Conservation (phyloP, 2,888 invertebrate genomes). For the Leptopilina drosophilae region DNA sequence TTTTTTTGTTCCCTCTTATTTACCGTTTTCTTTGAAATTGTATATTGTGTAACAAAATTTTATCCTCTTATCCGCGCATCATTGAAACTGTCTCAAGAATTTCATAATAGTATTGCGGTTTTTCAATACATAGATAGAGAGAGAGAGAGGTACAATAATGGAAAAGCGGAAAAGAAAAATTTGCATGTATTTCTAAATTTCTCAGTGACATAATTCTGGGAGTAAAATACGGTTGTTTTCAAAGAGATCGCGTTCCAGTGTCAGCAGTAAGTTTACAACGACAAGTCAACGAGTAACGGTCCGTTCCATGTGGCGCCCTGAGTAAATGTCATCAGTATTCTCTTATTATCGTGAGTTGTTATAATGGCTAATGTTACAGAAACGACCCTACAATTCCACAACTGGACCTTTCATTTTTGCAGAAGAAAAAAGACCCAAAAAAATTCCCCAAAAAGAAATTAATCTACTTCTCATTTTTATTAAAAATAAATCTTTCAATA, state of each 20-base stretch:
- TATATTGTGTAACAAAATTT: too few relatives aligned
- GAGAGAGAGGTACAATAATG: too few relatives aligned
- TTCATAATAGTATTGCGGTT: too few relatives aligned
- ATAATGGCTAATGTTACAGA: conserved; percentile 18
- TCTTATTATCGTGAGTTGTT: conserved; percentile 62
- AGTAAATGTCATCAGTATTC: conserved; percentile 70
- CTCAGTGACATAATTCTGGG: conserved; percentile 1
- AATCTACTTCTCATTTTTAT: too few relatives aligned
- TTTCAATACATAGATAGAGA: too few relatives aligned
- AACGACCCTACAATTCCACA: background rate
- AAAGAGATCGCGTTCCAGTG: conserved; percentile 27
- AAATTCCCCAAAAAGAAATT: background rate
- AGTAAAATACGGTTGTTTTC: conserved; percentile 14
- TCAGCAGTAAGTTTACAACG: conserved; percentile 24
- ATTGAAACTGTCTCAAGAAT: background rate
- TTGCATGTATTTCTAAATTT: background rate
- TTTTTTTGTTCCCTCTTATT: too few relatives aligned
- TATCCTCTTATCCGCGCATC: background rate
- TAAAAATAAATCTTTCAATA: too few relatives aligned
- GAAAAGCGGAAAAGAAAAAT: background rate
- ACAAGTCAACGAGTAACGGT: conserved; percentile 68
- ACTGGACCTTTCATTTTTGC: background rate
- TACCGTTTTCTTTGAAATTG: too few relatives aligned
- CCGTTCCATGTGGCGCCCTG: conserved; percentile 75
- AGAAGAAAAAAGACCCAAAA: background rate